phyloP scores from a whole-genome alignment of 2,113 vertebrate species.

The Neolamprologus fasciatus region DNA sequence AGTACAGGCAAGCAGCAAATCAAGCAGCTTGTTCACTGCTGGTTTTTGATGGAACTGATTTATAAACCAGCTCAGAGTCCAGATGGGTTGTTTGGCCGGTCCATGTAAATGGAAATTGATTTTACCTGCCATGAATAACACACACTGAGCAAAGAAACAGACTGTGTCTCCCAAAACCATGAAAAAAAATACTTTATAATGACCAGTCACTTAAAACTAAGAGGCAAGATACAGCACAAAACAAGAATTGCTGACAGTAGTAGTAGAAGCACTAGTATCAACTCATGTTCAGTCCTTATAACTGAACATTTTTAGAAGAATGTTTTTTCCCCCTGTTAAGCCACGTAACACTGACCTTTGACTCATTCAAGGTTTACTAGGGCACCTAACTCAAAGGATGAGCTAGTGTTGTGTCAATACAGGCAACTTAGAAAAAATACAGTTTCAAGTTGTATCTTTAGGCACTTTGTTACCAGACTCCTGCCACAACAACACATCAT shows the following conservation, averaged over 20 bases:
- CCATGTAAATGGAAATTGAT: conserved; percentile 9
- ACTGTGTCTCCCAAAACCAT: background rate
- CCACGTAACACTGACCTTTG: background rate
- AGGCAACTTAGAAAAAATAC: background rate
- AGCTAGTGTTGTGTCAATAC: background rate
- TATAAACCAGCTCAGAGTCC: background rate
- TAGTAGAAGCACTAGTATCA: accelerated
- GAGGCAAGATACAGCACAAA: accelerated
- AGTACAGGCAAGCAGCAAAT: conserved; percentile 19
- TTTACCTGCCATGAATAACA: background rate
- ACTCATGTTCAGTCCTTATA: background rate
- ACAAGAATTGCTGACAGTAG: background rate
- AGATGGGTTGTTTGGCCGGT: background rate
- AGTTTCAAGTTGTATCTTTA: background rate
- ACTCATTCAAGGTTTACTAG: accelerated
- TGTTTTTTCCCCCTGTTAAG: accelerated
- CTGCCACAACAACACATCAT: background rate
- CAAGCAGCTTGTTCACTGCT: background rate
- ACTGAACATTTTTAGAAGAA: background rate
- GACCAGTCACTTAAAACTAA: background rate
- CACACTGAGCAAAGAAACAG: background rate
- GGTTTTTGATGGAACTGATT: background rate
- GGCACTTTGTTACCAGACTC: background rate
- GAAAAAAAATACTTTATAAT: background rate
- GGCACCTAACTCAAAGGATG: background rate